Evolutionary conservation across 2,113 vertebrate species (phyloP), one percentile per base, ranked within the genome.

Genomic region (Syngnathus typhle): DNA sequence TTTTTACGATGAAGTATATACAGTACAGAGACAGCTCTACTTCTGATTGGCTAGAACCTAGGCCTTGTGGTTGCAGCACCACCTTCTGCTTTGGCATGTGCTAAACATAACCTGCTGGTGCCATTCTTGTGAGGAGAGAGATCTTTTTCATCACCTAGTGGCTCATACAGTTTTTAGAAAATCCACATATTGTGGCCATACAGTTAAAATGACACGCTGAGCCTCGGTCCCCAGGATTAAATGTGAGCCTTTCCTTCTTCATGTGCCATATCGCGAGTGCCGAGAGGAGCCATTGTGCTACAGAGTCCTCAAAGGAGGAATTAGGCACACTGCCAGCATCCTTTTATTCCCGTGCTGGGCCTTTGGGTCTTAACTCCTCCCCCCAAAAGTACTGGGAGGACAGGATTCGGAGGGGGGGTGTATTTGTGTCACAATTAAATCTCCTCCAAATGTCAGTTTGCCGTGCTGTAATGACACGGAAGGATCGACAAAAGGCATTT

Each of bases 211-310:
- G 62, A 61, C 61, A 39, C 21, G 60, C 64, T 69, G 60, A 62
- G 71, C 58, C 60, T 78, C 71, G 71, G 19, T 62, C 65, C 49
- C 46, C 43, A 15, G 71, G 62, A 69, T 81, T 65, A 84, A 77
- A 76, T 54, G 51, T 41, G 61, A 76, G 65, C 54, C 71, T 82
- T 70, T 80, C 68, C 72, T 52, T 67, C 65, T 15, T 73, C 67
- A 47, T 11, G 32, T 18, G 63, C 68, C 54, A n/a, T n/a, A 43
- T 63, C 4, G 18, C 68, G 62, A 44, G 65, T 15, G 55, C 64
- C 32, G 51, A 79, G 67, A 75, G 74, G 68, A 77, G 58, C 58
- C 1, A 5, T 68, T 75, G 72, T 71, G 65, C 69, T 64, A 41
- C 66, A 80, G 44, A 60, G 60, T 59, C 54, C 56, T 80, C 62